Percentiles rank a stretch among this genome's conserved stretches.
phyloP scores from a whole-genome alignment of 2,797 vertebrate genomes.

The Falco concolor region DNA sequence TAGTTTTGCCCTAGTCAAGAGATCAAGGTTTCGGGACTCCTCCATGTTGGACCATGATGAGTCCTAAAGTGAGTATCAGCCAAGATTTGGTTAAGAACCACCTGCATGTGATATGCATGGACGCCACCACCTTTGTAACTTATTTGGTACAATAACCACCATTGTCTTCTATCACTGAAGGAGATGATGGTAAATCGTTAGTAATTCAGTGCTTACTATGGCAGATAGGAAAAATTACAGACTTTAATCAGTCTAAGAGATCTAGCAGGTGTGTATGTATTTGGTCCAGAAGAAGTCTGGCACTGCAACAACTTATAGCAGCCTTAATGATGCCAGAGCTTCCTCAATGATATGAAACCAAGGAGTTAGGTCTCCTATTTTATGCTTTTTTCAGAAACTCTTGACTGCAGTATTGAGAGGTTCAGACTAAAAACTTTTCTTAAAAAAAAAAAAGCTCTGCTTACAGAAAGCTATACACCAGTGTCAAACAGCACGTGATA shows the following conservation, averaged over 20 bases:
- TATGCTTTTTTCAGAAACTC: background rate
- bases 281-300: background rate
- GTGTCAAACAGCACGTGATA: background rate
- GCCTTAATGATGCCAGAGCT: background rate
- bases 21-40: background rate
- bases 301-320: background rate
- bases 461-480: background rate
- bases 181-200: background rate
- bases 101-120: background rate
- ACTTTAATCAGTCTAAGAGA: background rate
- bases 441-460: background rate
- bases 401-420: background rate
- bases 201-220: background rate
- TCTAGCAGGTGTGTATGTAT: background rate
- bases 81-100: background rate
- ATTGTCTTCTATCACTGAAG: background rate
- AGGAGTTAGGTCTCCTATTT: background rate
- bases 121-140: background rate
- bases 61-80: background rate
- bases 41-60: background rate
- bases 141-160: background rate
- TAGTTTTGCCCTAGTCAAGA: background rate
- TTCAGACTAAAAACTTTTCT: background rate
- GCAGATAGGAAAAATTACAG: background rate
- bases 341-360: background rate